Percentiles rank a stretch among this genome's conserved stretches.
Evolutionary conservation across 2,888 invertebrate species (phyloP).

Genomic region (Drosophila pseudotalamancana): DNA sequence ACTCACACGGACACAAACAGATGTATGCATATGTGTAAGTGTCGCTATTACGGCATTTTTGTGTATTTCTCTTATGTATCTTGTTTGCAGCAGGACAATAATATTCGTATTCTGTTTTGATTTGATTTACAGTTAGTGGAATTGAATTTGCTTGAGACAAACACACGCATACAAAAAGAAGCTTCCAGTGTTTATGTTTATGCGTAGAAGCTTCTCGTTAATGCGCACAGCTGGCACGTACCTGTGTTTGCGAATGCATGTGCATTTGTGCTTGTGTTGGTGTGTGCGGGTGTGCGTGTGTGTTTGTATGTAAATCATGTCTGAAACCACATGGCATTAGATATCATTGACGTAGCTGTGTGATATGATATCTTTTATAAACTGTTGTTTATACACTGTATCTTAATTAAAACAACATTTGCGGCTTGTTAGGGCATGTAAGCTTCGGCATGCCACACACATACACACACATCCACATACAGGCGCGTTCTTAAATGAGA

Average conservation of each 20-base stretch:
- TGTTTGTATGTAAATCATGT: constrained; percentile 1
- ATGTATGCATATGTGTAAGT: neutral
- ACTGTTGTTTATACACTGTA: constrained; percentile 26
- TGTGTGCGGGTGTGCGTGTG: neutral
- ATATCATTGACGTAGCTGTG: constrained; percentile 19
- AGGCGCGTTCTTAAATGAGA: neutral
- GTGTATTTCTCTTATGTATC: neutral
- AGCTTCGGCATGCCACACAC: constrained; percentile 18
- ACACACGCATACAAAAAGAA: neutral
- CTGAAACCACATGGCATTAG: constrained; percentile 34
- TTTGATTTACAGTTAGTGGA: constrained; percentile 17
- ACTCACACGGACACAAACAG: neutral
- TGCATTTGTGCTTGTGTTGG: neutral
- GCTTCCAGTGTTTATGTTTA: constrained; percentile 37
- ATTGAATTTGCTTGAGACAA: constrained; percentile 1
- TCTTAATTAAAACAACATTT: constrained; percentile 4
- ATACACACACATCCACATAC: neutral
- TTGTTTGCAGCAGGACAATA: constrained; percentile 1
- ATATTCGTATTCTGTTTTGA: constrained; percentile 18
- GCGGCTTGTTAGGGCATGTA: constrained; percentile 13
- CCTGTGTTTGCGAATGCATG: too few relatives aligned
- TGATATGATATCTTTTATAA: constrained; percentile 35
- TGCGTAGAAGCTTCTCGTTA: constrained; percentile 28
- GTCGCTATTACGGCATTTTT: constrained; percentile 21
- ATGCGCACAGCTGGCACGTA: constrained; percentile 18